These are phyloP conservation scores for Oligia fasciuncula DNA, from an alignment of 2,888 invertebrate species.

Conservation along the genomic window DNA sequence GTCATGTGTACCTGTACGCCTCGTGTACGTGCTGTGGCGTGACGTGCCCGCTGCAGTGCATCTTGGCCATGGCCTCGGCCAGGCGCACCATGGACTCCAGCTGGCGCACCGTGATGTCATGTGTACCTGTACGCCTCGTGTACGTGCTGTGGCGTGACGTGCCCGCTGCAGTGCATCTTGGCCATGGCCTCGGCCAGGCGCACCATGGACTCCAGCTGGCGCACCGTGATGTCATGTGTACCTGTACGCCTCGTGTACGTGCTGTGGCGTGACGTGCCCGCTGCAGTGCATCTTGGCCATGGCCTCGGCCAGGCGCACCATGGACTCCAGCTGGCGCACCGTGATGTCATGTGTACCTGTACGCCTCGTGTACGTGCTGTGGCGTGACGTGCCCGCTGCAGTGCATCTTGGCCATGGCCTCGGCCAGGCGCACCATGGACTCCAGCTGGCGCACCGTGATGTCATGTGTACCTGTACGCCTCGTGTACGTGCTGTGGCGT, in stretches of 20 bases:
- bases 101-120: slow-evolving; percentile 99
- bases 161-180: slow-evolving; percentile 97
- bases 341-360: slow-evolving; percentile 94
- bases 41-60: slow-evolving; percentile 98
- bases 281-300: slow-evolving; percentile 99
- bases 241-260: slow-evolving; percentile 94
- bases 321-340: slow-evolving; percentile 94
- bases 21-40: slow-evolving; percentile 96
- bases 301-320: slow-evolving; percentile 98
- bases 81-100: slow-evolving; percentile 95
- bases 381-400: slow-evolving; percentile 96
- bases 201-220: slow-evolving; percentile 95
- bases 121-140: slow-evolving; percentile 92
- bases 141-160: slow-evolving; percentile 96
- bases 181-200: slow-evolving; percentile 99
- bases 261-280: slow-evolving; percentile 95
- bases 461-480: slow-evolving; percentile 79
- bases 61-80: slow-evolving; percentile 98
- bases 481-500: slow-evolving; percentile 96
- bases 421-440: slow-evolving; percentile 97
- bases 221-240: slow-evolving; percentile 98
- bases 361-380: slow-evolving; percentile 95
- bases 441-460: slow-evolving; percentile 97
- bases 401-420: slow-evolving; percentile 98
- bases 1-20: slow-evolving; percentile 79